phyloP scores from a whole-genome alignment of 2,113 vertebrate species.

The Prunella himalayana region DNA sequence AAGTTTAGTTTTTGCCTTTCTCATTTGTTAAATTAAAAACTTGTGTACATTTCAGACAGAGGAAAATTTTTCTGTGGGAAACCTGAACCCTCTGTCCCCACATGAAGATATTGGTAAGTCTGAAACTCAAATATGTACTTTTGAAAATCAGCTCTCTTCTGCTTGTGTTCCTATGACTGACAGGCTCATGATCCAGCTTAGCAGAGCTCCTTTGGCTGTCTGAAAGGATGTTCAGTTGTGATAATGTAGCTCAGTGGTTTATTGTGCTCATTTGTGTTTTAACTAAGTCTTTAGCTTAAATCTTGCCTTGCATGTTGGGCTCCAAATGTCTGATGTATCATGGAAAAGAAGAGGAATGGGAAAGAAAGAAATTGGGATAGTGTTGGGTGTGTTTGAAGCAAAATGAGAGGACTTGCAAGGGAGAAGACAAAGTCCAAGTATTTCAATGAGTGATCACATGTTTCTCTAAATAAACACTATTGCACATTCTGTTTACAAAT shows the following conservation, averaged over 20 bases:
- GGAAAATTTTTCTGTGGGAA: conserved; percentile 53
- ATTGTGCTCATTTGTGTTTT: background rate
- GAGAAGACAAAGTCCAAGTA: background rate
- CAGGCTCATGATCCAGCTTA: background rate
- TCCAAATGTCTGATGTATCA: background rate
- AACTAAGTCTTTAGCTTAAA: background rate
- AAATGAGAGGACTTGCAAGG: background rate
- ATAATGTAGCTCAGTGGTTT: background rate
- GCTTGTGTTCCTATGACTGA: background rate
- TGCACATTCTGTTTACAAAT: background rate
- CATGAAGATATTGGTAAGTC: conserved; percentile 74
- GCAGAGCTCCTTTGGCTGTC: background rate
- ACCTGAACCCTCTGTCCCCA: conserved; percentile 61
- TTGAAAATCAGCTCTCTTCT: background rate
- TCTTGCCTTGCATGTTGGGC: background rate
- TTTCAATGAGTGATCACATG: background rate
- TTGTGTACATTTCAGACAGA: conserved; percentile 62
- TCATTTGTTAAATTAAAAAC: conserved; percentile 24
- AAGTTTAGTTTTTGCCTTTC: background rate
- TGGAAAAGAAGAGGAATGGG: background rate
- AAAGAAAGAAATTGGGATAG: background rate
- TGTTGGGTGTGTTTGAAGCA: background rate
- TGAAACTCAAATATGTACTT: background rate
- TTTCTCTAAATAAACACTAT: background rate
- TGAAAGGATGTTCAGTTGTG: background rate